Evolutionary conservation across 2,797 vertebrate species (phyloP).

Genomic region (Pangasius macronema): DNA sequence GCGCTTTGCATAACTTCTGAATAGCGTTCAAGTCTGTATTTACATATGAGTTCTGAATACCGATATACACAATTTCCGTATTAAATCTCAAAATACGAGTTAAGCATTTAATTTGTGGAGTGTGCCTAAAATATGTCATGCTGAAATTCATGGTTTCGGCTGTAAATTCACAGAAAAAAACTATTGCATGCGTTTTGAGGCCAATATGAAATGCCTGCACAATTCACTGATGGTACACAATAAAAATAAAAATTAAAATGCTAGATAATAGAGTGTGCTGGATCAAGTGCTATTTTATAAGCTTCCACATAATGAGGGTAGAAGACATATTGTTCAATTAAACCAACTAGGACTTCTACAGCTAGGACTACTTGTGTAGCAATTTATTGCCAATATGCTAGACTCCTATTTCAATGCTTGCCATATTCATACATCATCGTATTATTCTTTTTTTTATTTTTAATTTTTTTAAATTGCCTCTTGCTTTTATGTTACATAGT

Average conservation of each 20-base stretch:
- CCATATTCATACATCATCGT: background rate
- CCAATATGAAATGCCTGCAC: background rate
- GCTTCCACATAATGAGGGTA: background rate
- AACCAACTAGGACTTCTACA: background rate
- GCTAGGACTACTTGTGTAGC: background rate
- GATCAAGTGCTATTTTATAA: background rate
- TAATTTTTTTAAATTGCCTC: background rate
- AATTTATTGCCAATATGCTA: background rate
- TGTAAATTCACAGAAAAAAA: background rate
- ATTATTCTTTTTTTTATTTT: background rate
- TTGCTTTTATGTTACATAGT: background rate
- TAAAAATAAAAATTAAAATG: background rate
- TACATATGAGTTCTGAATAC: no score
- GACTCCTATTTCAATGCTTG: background rate
- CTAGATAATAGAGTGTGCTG: background rate
- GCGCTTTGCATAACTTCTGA: background rate
- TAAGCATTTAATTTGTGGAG: no score
- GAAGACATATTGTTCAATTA: background rate
- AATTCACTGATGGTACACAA: background rate
- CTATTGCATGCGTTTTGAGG: background rate
- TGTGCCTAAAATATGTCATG: background rate
- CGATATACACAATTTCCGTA: no score
- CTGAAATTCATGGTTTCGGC: background rate
- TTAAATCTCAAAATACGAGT: no score
- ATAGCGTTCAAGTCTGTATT: no score